Evolutionary conservation across 2,888 invertebrate species (phyloP), one percentile per base, ranked within the genome.

Genomic region (Clostera curtula): DNA sequence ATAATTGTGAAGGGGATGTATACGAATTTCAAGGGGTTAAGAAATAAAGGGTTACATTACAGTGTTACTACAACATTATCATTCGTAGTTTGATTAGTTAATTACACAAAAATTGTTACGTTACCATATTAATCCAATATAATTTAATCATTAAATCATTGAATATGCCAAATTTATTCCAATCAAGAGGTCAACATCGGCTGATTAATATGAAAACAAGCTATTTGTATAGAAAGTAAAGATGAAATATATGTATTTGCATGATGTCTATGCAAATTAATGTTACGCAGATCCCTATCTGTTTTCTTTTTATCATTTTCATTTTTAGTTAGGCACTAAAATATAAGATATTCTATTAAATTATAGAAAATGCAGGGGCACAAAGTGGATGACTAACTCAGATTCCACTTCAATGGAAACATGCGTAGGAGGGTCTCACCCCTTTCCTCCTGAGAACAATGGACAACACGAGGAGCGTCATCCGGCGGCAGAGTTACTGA

Each of bases 341-440:
- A 36, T 19, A 13, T 37, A 43, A 36, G 32, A 32, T 19, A 30
- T 32, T 28, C 32, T 19, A 24, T 12, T 34, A 31, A 35, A 25
- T 33, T 32, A 21, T 16, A 9, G 19, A 16, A 27, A 26, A 21
- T 19, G 29, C 22, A 34, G 19, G 25, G 38, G 27, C 12, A 31
- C 31, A 50, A 46, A 45, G 35, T 42, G 35, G 40, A 46, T 43
- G 41, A 43, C 43, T 46, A 58, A 55, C 57, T 54, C 61, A 60
- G 58, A 61, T 72, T 74, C 68, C 68, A 74, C 71, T 76, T 70
- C 54, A 74, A 70, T 65, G 66, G 56, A 66, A 54, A 56, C 52
- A 55, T 69, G 69, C 65, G 74, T 75, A 54, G 75, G 74, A 72
- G 76, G 77, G 74, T 74, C 70, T 64, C 76, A 72, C 72, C 77